Percentiles rank a stretch among this genome's conserved stretches.
Evolutionary conservation across 1,140 invertebrate genomes (phyloP).

Genomic region (Melitaea cinxia): DNA sequence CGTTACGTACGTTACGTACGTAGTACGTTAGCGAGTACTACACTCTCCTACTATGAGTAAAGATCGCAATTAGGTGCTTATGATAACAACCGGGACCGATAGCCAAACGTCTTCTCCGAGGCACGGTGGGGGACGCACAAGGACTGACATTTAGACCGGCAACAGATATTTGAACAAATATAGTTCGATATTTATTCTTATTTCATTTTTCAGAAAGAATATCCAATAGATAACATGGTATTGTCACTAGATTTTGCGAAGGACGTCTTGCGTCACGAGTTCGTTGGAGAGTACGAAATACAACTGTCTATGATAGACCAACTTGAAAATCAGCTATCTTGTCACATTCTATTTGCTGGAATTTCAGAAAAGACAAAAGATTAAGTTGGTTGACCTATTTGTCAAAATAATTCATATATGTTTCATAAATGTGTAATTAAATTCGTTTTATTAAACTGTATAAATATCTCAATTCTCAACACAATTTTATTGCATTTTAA

Average conservation of each 20-base stretch:
- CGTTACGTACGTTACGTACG: too few relatives aligned
- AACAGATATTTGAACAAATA: too few relatives aligned
- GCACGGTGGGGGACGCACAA: too few relatives aligned
- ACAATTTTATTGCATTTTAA: too few relatives aligned
- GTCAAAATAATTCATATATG: not conserved
- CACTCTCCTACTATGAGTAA: too few relatives aligned
- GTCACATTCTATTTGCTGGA: slow-evolving; percentile 39
- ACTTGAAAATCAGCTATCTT: slow-evolving; percentile 32
- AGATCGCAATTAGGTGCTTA: too few relatives aligned
- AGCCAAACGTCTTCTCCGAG: too few relatives aligned
- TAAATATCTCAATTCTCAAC: too few relatives aligned
- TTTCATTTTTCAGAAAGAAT: slow-evolving; percentile 36
- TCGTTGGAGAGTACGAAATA: slow-evolving; percentile 47
- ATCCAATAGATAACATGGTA: slow-evolving; percentile 32
- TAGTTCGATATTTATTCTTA: not conserved
- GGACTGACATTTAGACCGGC: too few relatives aligned
- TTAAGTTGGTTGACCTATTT: slow-evolving; percentile 1
- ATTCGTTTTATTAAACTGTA: too few relatives aligned
- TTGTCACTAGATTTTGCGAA: slow-evolving; percentile 46
- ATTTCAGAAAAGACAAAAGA: slow-evolving; percentile 39
- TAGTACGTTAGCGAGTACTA: too few relatives aligned
- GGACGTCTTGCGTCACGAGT: slow-evolving; percentile 43
- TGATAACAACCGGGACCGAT: too few relatives aligned
- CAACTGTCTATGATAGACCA: slow-evolving; percentile 31
- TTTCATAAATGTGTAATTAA: not conserved